Evolutionary conservation across 2,113 vertebrate genomes (phyloP), one percentile per base, ranked within the genome.

Genomic region (Pyrgilauda ruficollis): DNA sequence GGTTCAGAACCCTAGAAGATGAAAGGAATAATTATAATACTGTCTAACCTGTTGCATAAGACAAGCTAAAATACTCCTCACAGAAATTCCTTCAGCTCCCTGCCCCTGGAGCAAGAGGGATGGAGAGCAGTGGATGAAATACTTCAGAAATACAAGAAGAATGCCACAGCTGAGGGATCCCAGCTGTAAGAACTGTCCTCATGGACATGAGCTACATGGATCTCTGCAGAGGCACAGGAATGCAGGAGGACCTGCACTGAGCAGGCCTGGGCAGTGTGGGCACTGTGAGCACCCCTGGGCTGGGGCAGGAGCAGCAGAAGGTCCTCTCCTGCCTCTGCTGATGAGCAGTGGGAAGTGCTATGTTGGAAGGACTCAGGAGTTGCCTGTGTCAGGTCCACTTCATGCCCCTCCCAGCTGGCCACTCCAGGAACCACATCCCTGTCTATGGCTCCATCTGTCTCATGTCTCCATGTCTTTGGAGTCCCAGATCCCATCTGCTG

Each of bases 151-250:
- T 16, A 53, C 0, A 53, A 61, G 76, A 55, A 69, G 62, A 91
- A 83, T 43, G 44, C 8, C 78, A 37, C 0, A 0, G 23, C 46
- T 86, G 70, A 68, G 31, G 56, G 56, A 82, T 8, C 64, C 58
- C n/a, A 56, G 46, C 75, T 80, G 37, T 9, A 3, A 79, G 49
- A 85, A 24, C 9, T 26, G 41, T 31, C 37, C 22, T 56, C 23
- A 9, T 0, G 15, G 43, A 30, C 46, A 7, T 18, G 26, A 70
- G n/a, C 22, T 61, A 13, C 0, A 0, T 56, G 70, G 39, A 24
- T 64, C 69, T 85, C 67, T 93, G 62, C 63, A 41, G 63, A n/a
- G n/a, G 41, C 2, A 4, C 24, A 59, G 47, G 17, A 82, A 15
- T 1, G 24, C 59, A 80, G 76, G 44, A 59, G n/a, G 23, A 55